Base-by-base conservation (phyloP, 92 coral and sea anemone species). In the Galaxea fascicularis region DNA sequence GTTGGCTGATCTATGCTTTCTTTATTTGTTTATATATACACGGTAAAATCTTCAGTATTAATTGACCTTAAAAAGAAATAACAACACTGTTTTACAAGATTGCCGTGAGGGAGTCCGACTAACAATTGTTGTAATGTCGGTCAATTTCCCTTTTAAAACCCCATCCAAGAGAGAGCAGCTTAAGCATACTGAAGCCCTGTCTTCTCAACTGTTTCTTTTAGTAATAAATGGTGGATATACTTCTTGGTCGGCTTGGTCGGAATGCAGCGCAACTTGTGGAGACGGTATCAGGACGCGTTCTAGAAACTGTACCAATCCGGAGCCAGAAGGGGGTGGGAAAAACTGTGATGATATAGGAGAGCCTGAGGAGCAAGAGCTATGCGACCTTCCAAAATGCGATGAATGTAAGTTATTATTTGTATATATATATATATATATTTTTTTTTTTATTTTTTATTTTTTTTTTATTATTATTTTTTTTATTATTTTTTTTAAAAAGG, bases 201-300 rank as follows among this genome's bases (percentile, higher is more conserved):
- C 1, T 8, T 10, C 17, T 2, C 26, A 35, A 8, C 16, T 41
- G 14, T 45, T 72, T 17, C 20, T 68, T 54, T 21, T 39, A 82
- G 86, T 45, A 44, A 82, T 82, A n/a, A 71, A 82, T 13, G 86
- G 86, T 41, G 86, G 86, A 14, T 82, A 82, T 57, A 82, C 86
- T 6, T 17, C 7, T 13, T 82, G 86, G 86, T 70, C 86, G 7
- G 17, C 7, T 0, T 82, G 86, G 86, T 56, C 78, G 22, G 69
- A 56, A 25, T 82, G 86, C 68, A 82, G 78, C 62, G 70, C 35
- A 20, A 82, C 69, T 10, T 82, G 86, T 82, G 86, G 86, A 28
- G 58, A 17, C 3, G 86, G 86, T 6, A 13, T 20, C 57, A 31
- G 46, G 22, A 56, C 26, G n/a, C 66, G 86, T 1, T 71, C n/a